Evolutionary conservation across 1,140 invertebrate species (phyloP).

Genomic region (Ephestia elutella): DNA sequence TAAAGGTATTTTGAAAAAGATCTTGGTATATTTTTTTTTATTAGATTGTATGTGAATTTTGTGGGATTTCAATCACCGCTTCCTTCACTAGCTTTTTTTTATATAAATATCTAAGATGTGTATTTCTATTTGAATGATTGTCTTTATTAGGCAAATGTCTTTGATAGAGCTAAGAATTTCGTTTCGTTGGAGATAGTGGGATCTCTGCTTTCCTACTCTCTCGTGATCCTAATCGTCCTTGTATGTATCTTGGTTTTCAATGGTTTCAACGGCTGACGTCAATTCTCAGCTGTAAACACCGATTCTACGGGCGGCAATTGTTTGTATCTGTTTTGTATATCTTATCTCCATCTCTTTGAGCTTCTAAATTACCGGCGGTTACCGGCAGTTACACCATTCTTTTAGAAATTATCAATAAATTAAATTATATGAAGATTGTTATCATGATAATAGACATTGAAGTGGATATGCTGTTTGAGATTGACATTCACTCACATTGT

Average conservation of each 20-base stretch:
- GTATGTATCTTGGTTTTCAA: neutral
- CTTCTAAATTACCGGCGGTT: neutral
- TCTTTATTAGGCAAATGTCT: no score
- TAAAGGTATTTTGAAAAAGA: no score
- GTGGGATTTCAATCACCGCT: no score
- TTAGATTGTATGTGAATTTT: no score
- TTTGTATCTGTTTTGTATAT: constrained; percentile 15
- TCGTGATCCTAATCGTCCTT: neutral
- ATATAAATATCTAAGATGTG: no score
- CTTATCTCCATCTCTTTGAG: constrained; percentile 6
- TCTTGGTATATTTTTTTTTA: no score
- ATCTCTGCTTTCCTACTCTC: neutral
- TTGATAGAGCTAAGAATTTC: no score
- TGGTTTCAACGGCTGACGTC: constrained; percentile 8
- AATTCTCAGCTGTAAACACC: constrained; percentile 10
- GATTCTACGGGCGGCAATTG: constrained; percentile 8
- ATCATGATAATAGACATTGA: neutral
- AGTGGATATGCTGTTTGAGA: neutral
- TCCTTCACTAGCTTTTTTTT: no score
- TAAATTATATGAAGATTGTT: constrained; percentile 4
- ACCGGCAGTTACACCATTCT: no score
- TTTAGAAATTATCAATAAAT: no score
- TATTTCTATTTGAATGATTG: no score
- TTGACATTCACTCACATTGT: neutral
- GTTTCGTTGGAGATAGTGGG: no score